Evolutionary conservation across 2,113 vertebrate genomes (phyloP).

Genomic region (Myanophis thanlyinensis): DNA sequence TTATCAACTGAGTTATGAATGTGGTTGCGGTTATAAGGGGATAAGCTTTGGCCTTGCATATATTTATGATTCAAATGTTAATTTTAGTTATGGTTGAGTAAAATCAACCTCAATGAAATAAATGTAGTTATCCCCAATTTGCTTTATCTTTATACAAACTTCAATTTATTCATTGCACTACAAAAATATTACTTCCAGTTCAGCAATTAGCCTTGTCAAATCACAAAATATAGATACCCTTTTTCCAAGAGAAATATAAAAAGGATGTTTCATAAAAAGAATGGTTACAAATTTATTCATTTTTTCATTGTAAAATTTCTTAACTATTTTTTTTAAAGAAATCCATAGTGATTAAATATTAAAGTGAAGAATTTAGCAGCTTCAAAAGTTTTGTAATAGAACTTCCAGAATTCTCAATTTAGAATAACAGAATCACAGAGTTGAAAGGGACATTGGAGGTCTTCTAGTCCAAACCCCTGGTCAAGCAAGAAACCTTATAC

Average conservation of each 20-base stretch:
- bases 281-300: background rate
- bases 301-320: background rate
- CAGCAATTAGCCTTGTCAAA: background rate
- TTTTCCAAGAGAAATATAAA: background rate
- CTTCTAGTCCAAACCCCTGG: no score
- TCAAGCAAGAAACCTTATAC: background rate
- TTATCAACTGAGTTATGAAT: constrained; percentile 46
- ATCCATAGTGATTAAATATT: background rate
- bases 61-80: constrained; percentile 25
- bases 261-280: background rate
- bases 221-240: background rate
- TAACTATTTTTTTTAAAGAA: background rate
- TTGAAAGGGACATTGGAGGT: background rate
- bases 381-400: background rate
- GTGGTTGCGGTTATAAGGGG: constrained; percentile 35
- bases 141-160: background rate
- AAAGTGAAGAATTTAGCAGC: background rate
- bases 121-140: constrained; percentile 1
- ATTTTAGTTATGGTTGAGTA: background rate
- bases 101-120: constrained; percentile 18
- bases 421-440: background rate
- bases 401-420: background rate
- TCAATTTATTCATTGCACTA: background rate
- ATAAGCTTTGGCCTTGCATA: constrained; percentile 23
- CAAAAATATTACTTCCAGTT: background rate